Conservation (phyloP, 2,797 vertebrate genomes). For the Salmo trutta region DNA sequence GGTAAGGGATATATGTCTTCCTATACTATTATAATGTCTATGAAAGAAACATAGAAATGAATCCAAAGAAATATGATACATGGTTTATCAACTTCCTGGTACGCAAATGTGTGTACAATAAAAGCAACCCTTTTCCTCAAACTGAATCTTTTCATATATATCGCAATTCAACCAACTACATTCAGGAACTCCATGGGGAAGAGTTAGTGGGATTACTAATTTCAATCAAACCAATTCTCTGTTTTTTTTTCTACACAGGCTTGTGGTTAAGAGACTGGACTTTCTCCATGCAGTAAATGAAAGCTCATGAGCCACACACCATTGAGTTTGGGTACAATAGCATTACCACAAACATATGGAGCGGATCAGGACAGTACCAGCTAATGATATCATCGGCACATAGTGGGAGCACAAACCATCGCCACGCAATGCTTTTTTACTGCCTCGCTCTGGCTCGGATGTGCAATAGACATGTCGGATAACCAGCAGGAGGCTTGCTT, state of each 20-base stretch:
- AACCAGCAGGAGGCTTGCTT: conserved; percentile 16
- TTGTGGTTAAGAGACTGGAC: background rate
- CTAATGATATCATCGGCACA: conserved; percentile 57
- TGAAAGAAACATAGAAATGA: background rate
- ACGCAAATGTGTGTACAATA: background rate
- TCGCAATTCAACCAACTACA: background rate
- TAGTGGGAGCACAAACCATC: conserved; percentile 43
- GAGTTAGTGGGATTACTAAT: background rate
- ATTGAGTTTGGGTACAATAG: conserved; percentile 11
- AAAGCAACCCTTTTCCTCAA: background rate
- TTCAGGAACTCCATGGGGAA: background rate
- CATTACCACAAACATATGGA: conserved; percentile 59
- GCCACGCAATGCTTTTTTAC: conserved; percentile 46
- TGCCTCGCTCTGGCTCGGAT: conserved; percentile 33
- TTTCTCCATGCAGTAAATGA: conserved; percentile 24
- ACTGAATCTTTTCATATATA: background rate
- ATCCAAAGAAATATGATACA: background rate
- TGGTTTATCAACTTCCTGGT: background rate
- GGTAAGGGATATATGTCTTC: background rate
- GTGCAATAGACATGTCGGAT: conserved; percentile 45
- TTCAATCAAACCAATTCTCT: background rate
- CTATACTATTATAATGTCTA: background rate
- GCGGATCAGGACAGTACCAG: conserved; percentile 51
- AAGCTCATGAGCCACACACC: conserved; percentile 13
- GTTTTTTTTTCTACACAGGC: conserved; percentile 1